phyloP scores from a whole-genome alignment of 2,113 vertebrate genomes.

The Phalacrocorax aristotelis region DNA sequence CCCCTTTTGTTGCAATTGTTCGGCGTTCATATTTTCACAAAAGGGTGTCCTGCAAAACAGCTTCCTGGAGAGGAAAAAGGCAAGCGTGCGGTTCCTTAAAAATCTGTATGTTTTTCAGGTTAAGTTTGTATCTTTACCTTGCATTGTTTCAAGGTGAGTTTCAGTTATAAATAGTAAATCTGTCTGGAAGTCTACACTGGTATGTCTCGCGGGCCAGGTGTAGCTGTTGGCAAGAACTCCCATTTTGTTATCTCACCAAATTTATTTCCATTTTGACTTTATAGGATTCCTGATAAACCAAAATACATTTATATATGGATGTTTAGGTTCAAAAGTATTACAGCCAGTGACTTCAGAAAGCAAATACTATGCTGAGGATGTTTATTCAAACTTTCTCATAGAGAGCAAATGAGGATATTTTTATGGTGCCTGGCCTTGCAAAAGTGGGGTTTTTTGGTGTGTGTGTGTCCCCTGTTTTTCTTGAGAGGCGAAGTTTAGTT shows the following conservation, averaged over 20 bases:
- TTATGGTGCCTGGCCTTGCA: neutral
- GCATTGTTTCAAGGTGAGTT: neutral
- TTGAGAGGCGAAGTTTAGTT: neutral
- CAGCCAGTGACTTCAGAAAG: neutral
- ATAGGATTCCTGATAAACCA: neutral
- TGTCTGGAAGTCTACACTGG: neutral
- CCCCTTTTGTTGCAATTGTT: neutral
- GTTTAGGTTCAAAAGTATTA: neutral
- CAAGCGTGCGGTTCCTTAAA: neutral
- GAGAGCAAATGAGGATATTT: neutral
- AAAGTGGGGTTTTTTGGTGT: neutral
- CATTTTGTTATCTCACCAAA: neutral
- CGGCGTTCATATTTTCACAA: neutral
- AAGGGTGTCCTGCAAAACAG: neutral
- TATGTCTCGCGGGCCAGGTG: neutral
- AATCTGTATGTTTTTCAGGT: neutral
- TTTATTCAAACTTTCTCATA: neutral
- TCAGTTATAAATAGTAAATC: neutral
- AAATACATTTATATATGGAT: neutral
- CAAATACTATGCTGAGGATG: neutral
- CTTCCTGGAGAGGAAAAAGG: neutral
- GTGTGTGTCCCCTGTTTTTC: neutral
- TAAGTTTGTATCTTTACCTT: neutral
- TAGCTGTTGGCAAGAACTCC: neutral
- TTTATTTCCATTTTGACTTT: conserved; percentile 6